These are phyloP conservation scores for Hololepta plana DNA, from an alignment of 2,888 invertebrate genomes.

Conservation along the genomic window DNA sequence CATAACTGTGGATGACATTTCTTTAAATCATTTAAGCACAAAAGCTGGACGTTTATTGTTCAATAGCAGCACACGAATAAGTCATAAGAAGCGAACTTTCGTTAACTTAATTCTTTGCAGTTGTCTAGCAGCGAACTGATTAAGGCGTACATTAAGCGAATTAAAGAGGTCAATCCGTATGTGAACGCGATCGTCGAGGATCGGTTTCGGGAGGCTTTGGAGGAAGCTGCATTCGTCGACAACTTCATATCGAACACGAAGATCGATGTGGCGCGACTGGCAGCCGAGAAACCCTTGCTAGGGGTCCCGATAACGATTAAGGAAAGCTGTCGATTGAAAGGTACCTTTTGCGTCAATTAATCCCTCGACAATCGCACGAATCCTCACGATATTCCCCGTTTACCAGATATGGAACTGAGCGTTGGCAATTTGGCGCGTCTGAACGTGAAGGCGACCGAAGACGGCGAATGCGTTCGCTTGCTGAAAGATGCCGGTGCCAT, in stretches of 20 bases:
- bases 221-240: slow-evolving; percentile 56
- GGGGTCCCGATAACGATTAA: slow-evolving; percentile 73
- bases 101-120: slow-evolving; percentile 27
- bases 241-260: slow-evolving; percentile 15
- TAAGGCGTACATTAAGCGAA: slow-evolving; percentile 54
- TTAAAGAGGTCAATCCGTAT: slow-evolving; percentile 56
- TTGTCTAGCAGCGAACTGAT: slow-evolving; percentile 52
- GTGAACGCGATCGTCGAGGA: slow-evolving; percentile 67
- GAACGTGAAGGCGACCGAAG: slow-evolving; percentile 26
- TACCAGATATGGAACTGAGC: slow-evolving; percentile 22
- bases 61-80: slow-evolving; percentile 1
- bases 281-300: slow-evolving; percentile 42
- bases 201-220: slow-evolving; percentile 51
- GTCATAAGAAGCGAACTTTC: too few relatives aligned
- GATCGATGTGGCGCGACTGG: slow-evolving; percentile 13
- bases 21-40: not conserved
- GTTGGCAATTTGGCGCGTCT: slow-evolving; percentile 18
- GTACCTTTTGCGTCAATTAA: too few relatives aligned
- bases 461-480: slow-evolving; percentile 32
- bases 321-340: slow-evolving; percentile 57
- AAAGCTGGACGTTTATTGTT: not conserved
- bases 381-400: too few relatives aligned
- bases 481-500: slow-evolving; percentile 40
- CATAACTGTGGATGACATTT: slow-evolving; percentile 1
- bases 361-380: slow-evolving; percentile 1